Base-by-base conservation (phyloP, 1,140 invertebrate genomes). In the Paramacrobiotus metropolitanus region DNA sequence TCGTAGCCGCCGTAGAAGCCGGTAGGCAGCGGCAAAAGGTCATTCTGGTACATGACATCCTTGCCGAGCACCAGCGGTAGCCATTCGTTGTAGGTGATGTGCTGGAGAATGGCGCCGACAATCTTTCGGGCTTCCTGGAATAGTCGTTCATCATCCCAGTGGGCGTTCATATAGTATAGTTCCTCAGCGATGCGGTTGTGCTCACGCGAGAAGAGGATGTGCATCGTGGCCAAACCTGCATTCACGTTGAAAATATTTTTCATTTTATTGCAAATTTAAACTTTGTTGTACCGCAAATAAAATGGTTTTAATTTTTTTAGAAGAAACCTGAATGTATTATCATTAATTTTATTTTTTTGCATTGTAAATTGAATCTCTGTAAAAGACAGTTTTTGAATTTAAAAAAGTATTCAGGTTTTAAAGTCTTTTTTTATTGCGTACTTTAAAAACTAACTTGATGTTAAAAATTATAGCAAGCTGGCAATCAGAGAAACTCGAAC, bases 51-150 rank as follows among this genome's bases (percentile, higher is more conserved):
- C 67, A 68, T 67, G 30, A 63, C 61, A 24, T 66, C 65, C 62
- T 68, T 66, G n/a, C 85, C 84, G 59, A 91, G 72, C 9, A 93
- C 74, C 44, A 89, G 79, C 0, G 89, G 89, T 20, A 94, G 72
- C 69, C 85, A 92, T 71, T 92, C 88, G 21, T 81, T 80, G 71
- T 87, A 94, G 0, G 85, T 85, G 44, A 92, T 83, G 62, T 91
- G 86, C 71, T 92, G 87, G 2, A 88, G 72, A 67, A 86, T 75
- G 3, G 85, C 87, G 1, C 79, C 81, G 1, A 90, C 76, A 63
- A 96, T 87, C 64, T 69, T 82, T 79, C 65, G 76, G 0, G 85
- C 80, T 70, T 93, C 88, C 73, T 95, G 88, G 70, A 83, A 91
- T 2, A 86, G 72, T 68, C 81, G 63, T 68, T 90, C 86, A 68